These are phyloP conservation scores for Pseudomyrmex concolor DNA, from an alignment of 1,140 invertebrate genomes.

Conservation along the genomic window DNA sequence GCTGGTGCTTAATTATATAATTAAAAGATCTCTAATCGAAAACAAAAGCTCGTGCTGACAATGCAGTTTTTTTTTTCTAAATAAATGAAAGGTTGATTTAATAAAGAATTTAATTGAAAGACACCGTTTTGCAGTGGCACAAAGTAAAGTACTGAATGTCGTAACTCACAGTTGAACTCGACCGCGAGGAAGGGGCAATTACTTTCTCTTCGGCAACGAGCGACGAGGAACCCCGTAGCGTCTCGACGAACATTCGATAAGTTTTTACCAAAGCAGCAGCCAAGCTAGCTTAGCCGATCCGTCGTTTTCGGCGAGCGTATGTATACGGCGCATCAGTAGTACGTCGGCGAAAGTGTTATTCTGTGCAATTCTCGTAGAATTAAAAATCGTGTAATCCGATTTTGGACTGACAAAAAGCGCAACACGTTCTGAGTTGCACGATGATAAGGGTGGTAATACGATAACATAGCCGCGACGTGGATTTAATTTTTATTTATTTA, in stretches of 20 bases:
- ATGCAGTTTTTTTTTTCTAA: too few relatives aligned
- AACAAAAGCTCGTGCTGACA: too few relatives aligned
- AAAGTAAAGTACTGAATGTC: constrained; percentile 71
- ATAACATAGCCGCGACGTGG: neutral
- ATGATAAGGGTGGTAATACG: neutral
- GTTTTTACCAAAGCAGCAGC: constrained; percentile 82
- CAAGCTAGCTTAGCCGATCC: neutral
- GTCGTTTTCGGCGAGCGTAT: constrained; percentile 20
- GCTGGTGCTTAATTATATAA: too few relatives aligned
- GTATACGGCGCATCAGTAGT: constrained; percentile 25
- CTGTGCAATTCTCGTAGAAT: neutral
- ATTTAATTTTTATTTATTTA: neutral
- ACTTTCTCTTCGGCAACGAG: constrained; percentile 79
- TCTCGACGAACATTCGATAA: constrained; percentile 77
- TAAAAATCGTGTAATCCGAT: neutral
- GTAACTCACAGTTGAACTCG: constrained; percentile 54
- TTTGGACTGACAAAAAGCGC: neutral
- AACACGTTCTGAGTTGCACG: neutral
- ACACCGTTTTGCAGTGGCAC: too few relatives aligned
- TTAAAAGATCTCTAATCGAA: too few relatives aligned
- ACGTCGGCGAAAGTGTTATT: constrained; percentile 19
- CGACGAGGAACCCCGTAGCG: constrained; percentile 64
- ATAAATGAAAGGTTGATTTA: too few relatives aligned
- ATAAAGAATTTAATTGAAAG: too few relatives aligned
- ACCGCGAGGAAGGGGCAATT: constrained; percentile 67